These are phyloP conservation scores for Pissodes strobi DNA, from an alignment of 1,140 invertebrate species.

Conservation along the genomic window DNA sequence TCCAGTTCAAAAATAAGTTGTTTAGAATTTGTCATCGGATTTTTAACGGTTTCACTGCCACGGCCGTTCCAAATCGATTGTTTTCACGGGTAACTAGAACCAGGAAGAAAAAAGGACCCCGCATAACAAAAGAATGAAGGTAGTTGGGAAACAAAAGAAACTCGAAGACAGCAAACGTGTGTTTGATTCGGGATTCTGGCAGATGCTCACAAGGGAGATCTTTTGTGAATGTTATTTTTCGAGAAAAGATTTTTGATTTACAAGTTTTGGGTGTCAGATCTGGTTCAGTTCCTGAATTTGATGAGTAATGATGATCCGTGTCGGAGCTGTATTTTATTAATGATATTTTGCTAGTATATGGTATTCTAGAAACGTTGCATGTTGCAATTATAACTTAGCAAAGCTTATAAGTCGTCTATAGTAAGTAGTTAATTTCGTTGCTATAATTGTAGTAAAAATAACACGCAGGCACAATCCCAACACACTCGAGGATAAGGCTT, in stretches of 20 bases:
- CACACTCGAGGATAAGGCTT: too few species aligned
- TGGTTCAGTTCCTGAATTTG: conserved; percentile 5
- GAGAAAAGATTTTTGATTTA: conserved; percentile 9
- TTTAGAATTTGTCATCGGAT: conserved; percentile 18
- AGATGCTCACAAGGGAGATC: conserved; percentile 20
- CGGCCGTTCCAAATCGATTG: conserved; percentile 31
- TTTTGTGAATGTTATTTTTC: conserved; percentile 1
- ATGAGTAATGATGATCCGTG: too few species aligned
- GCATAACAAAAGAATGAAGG: conserved; percentile 17
- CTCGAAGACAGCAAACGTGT: conserved; percentile 30
- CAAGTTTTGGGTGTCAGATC: conserved; percentile 8
- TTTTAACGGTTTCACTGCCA: conserved; percentile 28
- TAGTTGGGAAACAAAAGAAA: conserved; percentile 16
- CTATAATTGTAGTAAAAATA: too few species aligned
- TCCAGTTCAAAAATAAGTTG: conserved; percentile 16
- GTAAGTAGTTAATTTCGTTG: too few species aligned
- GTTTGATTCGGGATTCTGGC: conserved; percentile 24
- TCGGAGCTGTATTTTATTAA: too few species aligned
- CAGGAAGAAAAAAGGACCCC: conserved; percentile 27
- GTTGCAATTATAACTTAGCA: too few species aligned
- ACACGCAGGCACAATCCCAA: too few species aligned
- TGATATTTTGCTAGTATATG: too few species aligned
- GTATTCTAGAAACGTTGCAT: too few species aligned
- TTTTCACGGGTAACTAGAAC: conserved; percentile 30
- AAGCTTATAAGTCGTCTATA: too few species aligned